Base-by-base conservation (phyloP, 2,888 invertebrate genomes). In the Zonitis immaculata region DNA sequence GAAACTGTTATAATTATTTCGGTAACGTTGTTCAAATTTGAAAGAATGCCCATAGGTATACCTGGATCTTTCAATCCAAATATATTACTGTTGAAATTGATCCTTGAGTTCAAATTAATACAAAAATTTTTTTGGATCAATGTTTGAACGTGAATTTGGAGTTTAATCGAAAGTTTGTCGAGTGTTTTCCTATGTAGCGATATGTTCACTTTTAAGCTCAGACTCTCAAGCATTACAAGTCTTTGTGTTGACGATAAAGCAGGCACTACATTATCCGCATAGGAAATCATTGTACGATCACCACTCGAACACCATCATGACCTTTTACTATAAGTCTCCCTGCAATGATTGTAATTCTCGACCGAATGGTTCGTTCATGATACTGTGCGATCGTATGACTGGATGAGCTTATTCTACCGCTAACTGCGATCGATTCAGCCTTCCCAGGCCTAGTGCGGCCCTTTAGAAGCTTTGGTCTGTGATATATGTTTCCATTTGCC, bases 401-500 rank as follows among this genome's bases (percentile, higher is more conserved):
- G 65, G 66, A 64, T 65, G 61, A 59, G 64, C 64, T 63, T 64
- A 62, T 62, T 57, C 63, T n/a, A n/a, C n/a, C 64, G 62, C 60
- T 64, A 63, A 60, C 59, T 57, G 60, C 65, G 68, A 68, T 68
- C 68, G 68, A 68, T 68, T 57, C 68, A 68, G 68, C 68, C 65
- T 63, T 67, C 68, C 68, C 68, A 68, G 68, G 68, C 65, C 66
- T 66, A 64, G 64, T 59, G 59, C 60, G 61, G 59, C 60, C 60
- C 61, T 64, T 64, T 58, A 60, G 58, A 55, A 59, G 60, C 62
- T 58, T 35, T 9, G 11, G 16, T 9, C 8, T 35, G 8, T n/a
- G 2, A 58, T 56, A 56, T 60, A 52, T 59, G 61, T 62, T 64
- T 58, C 59, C 47, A 54, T 52, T 52, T 59, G 25, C 42, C 28